Base-by-base conservation (phyloP, 2,888 invertebrate genomes). In the Drosophila quinaria region DNA sequence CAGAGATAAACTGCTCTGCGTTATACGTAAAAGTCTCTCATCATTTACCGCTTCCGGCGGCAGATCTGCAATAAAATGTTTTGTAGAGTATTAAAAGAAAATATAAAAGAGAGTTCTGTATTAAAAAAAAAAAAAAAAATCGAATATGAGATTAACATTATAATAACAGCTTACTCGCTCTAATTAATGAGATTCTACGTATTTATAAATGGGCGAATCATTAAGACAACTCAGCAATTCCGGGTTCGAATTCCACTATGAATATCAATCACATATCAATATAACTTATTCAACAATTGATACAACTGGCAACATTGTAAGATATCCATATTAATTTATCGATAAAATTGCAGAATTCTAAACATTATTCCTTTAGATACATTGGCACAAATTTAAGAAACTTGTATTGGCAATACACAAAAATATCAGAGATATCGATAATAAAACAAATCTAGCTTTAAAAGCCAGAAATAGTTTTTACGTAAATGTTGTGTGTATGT, bases 1-100 rank as follows among this genome's bases (percentile, higher is more conserved):
- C 79, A 92, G 83, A 70, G 90, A 81, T 80, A 92, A 80, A 62
- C 89, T 86, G 73, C 90, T 90, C 62, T 92, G 91, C 75, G 91
- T 90, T 77, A 92, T 89, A 74, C 86, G 92, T 79, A 92, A 84
- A 78, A 92, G 85, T 80, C 92, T 89, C 65, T 92, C 93, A 85
- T 91, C 91, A 70, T 90, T 90, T 88, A 91, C 91, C 74, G 91
- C 91, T 87, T 93, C 93, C 79, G 92, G 92, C 82, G 92, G 91
- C 91, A 93, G 91, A 90, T 93, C 93, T 93, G 81, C 49, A 91
- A 91, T 41, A 13, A 17, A 35, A 17, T 17, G n/a, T 25, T 35
- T 15, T 10, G 8, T n/a, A n/a, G 10, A n/a, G 9, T 37, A 51
- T 37, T 25, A 25, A 4, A n/a, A n/a, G 1, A 37, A 6, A 37